Percentiles rank a stretch among this genome's conserved stretches.
phyloP scores from a whole-genome alignment of 1,140 invertebrate species.

The Pogonognathellus flavescens region DNA sequence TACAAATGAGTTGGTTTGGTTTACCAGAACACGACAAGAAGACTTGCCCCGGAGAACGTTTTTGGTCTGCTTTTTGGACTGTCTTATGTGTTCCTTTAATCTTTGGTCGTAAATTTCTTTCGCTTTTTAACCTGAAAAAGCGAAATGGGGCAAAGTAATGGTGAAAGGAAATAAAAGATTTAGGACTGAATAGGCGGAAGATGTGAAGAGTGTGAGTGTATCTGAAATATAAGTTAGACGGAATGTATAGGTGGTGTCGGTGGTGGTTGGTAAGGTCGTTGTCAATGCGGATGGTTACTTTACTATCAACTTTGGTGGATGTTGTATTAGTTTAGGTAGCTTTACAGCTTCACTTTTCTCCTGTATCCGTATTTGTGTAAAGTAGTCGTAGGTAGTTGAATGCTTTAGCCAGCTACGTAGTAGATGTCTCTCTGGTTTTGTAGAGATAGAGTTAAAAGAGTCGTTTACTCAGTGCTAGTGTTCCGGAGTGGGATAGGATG shows the following conservation, averaged over 20 bases:
- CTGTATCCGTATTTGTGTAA: slow-evolving; percentile 4
- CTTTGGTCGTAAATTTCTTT: slow-evolving; percentile 49
- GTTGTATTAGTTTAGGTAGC: slow-evolving; percentile 6
- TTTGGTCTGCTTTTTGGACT: slow-evolving; percentile 45
- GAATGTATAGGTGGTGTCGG: neutral
- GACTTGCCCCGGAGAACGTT: neutral
- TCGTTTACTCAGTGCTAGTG: slow-evolving; percentile 12
- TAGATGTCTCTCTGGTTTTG: slow-evolving; percentile 1
- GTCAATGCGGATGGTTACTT: slow-evolving; percentile 2
- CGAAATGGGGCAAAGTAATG: slow-evolving; percentile 40
- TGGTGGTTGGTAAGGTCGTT: neutral
- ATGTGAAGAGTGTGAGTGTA: slow-evolving; percentile 10
- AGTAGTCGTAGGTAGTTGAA: neutral
- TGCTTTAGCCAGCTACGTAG: neutral
- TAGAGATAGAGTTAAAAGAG: neutral
- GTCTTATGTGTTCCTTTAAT: slow-evolving; percentile 45
- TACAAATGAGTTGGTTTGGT: slow-evolving; percentile 38
- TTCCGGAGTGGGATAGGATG: neutral
- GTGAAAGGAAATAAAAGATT: slow-evolving; percentile 53
- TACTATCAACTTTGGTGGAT: neutral
- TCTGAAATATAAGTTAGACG: neutral
- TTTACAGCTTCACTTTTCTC: neutral
- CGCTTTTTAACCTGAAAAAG: slow-evolving; percentile 51
- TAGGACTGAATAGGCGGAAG: slow-evolving; percentile 39
- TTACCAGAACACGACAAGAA: slow-evolving; percentile 2